phyloP scores from a whole-genome alignment of 2,113 vertebrate species.

The Macaca fascicularis region DNA sequence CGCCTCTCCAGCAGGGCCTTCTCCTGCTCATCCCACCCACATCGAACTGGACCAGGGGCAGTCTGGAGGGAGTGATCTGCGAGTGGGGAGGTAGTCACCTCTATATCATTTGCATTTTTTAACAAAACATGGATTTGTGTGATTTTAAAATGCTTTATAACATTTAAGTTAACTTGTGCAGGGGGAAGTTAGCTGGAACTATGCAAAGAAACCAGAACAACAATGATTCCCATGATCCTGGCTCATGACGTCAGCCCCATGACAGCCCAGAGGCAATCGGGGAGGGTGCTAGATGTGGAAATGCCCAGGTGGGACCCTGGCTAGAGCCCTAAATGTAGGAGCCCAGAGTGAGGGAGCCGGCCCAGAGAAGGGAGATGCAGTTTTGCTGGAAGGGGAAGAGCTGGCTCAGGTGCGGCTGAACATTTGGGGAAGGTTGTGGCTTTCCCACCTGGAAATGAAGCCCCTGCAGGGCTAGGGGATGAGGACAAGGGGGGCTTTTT shows the following conservation, averaged over 20 bases:
- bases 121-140: neutral
- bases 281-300: neutral
- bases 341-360: neutral
- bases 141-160: neutral
- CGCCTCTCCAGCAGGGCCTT: neutral
- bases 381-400: too few species aligned
- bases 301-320: too few species aligned
- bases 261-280: neutral
- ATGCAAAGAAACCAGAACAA: neutral
- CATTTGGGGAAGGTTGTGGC: too few species aligned
- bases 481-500: fast-evolving
- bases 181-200: neutral
- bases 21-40: neutral
- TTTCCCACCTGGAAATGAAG: neutral
- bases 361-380: fast-evolving
- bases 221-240: fast-evolving
- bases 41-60: neutral
- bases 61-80: neutral
- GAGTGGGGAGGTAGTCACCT: neutral
- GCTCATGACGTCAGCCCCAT: fast-evolving
- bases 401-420: neutral
- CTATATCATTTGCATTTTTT: neutral
- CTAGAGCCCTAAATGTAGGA: neutral
- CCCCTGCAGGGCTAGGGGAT: neutral
- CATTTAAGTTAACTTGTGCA: neutral